phyloP scores from a whole-genome alignment of 2,113 vertebrate genomes.

The Coturnix japonica region DNA sequence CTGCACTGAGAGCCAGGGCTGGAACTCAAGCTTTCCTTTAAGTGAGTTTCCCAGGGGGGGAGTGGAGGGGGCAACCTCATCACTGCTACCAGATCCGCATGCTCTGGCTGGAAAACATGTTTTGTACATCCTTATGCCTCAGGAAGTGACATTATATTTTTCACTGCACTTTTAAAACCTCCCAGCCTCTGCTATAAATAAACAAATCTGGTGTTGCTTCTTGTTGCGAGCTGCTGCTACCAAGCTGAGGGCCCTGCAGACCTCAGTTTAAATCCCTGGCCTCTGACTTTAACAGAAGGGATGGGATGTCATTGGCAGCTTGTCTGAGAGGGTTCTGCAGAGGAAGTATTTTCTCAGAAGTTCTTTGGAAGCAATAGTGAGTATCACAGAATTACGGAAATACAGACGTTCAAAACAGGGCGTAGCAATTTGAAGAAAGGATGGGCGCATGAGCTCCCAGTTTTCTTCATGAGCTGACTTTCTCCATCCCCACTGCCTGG shows the following conservation, averaged over 20 bases:
- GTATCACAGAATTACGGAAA: neutral
- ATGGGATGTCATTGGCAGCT: neutral
- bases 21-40: neutral
- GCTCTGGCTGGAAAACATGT: neutral
- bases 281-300: neutral
- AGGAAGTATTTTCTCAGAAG: neutral
- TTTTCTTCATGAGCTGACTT: neutral
- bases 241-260: neutral
- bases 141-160: conserved; percentile 16
- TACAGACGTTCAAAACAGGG: neutral
- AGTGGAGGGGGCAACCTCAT: neutral
- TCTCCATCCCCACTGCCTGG: neutral
- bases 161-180: conserved; percentile 1
- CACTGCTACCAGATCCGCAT: neutral
- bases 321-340: neutral
- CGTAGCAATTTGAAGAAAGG: neutral
- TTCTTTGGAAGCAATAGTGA: neutral
- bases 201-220: neutral
- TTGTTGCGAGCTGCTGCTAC: neutral
- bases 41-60: neutral
- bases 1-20: neutral
- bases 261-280: neutral
- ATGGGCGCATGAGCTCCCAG: neutral
- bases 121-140: neutral
- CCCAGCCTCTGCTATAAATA: conserved; percentile 2